phyloP scores from a whole-genome alignment of 64 coral and sea anemone genomes.

The Montipora cactus region DNA sequence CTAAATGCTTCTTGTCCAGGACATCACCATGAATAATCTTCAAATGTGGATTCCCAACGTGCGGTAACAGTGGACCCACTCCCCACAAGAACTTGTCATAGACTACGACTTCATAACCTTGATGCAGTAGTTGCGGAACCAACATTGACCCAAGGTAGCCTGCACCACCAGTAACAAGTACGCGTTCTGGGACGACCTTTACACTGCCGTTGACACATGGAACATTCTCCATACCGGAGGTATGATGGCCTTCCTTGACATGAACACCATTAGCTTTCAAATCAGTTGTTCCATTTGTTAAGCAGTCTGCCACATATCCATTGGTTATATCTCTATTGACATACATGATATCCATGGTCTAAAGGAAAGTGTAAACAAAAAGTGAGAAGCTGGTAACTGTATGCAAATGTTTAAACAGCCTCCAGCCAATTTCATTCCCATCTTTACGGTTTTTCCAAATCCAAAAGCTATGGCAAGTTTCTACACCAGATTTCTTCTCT shows the following conservation, averaged over 20 bases:
- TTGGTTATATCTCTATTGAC: background rate
- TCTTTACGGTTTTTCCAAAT: too few relatives aligned
- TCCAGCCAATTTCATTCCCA: too few relatives aligned
- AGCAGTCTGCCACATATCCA: background rate
- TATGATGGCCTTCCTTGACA: background rate
- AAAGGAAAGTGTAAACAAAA: background rate
- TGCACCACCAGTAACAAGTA: slow-evolving; percentile 90
- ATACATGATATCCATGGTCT: background rate
- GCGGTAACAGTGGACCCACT: slow-evolving; percentile 49
- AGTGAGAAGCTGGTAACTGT: too few relatives aligned
- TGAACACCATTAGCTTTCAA: background rate
- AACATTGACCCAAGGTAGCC: slow-evolving; percentile 90
- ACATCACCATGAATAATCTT: slow-evolving; percentile 85
- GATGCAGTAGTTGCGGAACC: slow-evolving; percentile 71
- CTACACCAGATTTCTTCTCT: too few relatives aligned
- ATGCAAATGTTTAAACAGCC: too few relatives aligned
- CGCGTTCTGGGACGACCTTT: slow-evolving; percentile 20
- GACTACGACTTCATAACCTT: slow-evolving; percentile 76
- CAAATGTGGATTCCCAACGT: slow-evolving; percentile 64
- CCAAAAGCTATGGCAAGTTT: too few relatives aligned
- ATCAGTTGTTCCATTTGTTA: background rate
- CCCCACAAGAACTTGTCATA: slow-evolving; percentile 96
- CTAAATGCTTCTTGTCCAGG: slow-evolving; percentile 71
- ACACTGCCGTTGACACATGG: background rate
- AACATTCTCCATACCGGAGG: background rate